Percentiles rank a stretch among this genome's conserved stretches.
Conservation (phyloP, 2,113 vertebrate species). For the Chionomys nivalis region DNA sequence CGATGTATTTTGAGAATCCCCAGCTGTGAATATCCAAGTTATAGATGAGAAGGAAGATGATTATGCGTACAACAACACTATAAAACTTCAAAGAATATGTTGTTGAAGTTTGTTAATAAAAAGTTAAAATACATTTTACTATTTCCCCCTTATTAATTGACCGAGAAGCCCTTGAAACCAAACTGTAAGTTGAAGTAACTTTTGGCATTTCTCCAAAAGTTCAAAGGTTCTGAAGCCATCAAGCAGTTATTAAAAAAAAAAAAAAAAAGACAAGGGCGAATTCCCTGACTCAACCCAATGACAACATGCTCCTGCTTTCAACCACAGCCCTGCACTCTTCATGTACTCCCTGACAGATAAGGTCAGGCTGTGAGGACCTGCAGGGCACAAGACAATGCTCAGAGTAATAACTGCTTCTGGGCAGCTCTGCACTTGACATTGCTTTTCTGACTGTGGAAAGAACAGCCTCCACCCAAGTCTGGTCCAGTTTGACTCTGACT, state of each 20-base stretch:
- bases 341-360: background rate
- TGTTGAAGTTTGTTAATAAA: background rate
- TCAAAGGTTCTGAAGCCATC: background rate
- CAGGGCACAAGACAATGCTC: background rate
- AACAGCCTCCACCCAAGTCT: background rate
- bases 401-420: too few relatives aligned
- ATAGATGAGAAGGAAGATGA: conserved; percentile 1
- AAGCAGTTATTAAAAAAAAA: background rate
- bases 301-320: background rate
- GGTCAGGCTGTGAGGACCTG: background rate
- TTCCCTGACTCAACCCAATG: background rate
- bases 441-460: background rate
- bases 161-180: background rate
- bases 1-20: background rate
- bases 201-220: background rate
- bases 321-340: background rate
- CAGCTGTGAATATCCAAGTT: background rate
- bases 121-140: background rate
- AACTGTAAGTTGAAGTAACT: background rate
- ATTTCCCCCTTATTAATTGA: background rate
- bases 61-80: background rate
- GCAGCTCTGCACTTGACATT: background rate
- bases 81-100: background rate
- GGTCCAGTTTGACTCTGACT: background rate
- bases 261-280: background rate